Percentiles rank a stretch among this genome's conserved stretches.
Conservation (phyloP, 2,113 vertebrate genomes). For the Peucedramus taeniatus region DNA sequence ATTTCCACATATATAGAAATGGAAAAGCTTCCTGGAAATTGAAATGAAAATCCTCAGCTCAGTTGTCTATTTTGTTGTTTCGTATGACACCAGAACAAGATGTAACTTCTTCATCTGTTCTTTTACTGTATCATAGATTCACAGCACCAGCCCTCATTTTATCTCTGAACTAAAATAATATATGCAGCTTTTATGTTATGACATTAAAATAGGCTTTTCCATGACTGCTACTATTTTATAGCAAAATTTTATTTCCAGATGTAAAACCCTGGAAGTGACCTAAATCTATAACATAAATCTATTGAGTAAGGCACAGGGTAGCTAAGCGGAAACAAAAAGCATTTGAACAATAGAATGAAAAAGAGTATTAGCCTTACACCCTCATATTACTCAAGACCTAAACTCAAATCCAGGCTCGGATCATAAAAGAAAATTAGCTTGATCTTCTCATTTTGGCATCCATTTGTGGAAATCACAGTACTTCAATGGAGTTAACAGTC, state of each 20-base stretch:
- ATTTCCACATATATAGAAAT: conserved; percentile 1
- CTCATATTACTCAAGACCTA: background rate
- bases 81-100: background rate
- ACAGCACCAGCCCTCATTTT: background rate
- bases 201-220: conserved; percentile 38
- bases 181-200: conserved; percentile 9
- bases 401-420: background rate
- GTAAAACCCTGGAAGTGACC: conserved; percentile 7
- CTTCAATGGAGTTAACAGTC: background rate
- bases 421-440: conserved; percentile 33
- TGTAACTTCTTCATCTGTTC: background rate
- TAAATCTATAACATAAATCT: conserved; percentile 18
- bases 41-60: conserved; percentile 6
- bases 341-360: background rate
- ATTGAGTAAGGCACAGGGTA: background rate
- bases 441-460: conserved; percentile 2
- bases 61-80: background rate
- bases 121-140: background rate
- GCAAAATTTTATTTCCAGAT: conserved; percentile 31
- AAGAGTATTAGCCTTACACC: background rate
- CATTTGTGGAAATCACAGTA: background rate
- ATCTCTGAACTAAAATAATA: conserved; percentile 25
- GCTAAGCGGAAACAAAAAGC: background rate
- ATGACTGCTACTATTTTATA: background rate
- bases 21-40: background rate